phyloP scores from a whole-genome alignment of 2,888 invertebrate species.

The Macropis europaea region DNA sequence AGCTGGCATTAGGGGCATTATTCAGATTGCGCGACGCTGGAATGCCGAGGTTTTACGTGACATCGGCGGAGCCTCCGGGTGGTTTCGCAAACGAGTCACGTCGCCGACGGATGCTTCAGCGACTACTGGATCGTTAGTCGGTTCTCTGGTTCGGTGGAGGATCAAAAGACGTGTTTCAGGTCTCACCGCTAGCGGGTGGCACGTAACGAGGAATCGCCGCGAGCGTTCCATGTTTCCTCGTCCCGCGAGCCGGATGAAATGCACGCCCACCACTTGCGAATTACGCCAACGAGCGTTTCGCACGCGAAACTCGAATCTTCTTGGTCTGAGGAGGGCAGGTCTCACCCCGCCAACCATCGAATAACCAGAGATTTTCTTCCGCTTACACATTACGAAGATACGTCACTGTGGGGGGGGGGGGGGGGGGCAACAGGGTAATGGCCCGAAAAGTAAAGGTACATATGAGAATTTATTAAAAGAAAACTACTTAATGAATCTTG shows the following conservation, averaged over 20 bases:
- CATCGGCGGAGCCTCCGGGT: background rate
- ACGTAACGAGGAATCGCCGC: constrained; percentile 54
- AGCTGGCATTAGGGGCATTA: constrained; percentile 34
- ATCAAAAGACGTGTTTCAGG: constrained; percentile 48
- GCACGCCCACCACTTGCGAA: constrained; percentile 40
- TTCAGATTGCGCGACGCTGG: constrained; percentile 33
- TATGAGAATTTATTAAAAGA: too few species aligned
- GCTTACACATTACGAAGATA: too few species aligned
- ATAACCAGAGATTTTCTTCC: too few species aligned
- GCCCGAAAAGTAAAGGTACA: too few species aligned
- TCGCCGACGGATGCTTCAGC: constrained; percentile 28
- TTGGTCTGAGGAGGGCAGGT: too few species aligned
- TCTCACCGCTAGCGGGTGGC: constrained; percentile 45
- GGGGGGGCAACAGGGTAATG: too few species aligned
- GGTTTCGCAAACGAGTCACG: constrained; percentile 48
- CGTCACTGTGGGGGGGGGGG: too few species aligned
- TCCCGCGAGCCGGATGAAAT: constrained; percentile 24
- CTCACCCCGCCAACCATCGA: too few species aligned
- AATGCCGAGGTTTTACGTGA: constrained; percentile 26
- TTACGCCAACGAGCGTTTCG: constrained; percentile 33
- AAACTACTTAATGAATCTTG: too few species aligned
- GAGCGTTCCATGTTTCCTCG: constrained; percentile 40
- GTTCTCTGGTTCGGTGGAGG: constrained; percentile 35
- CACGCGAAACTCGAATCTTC: constrained; percentile 48
- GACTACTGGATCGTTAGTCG: constrained; percentile 49